Evolutionary conservation across 2,797 vertebrate genomes (phyloP), one percentile per base, ranked within the genome.

Genomic region (Holocentrus rufus): DNA sequence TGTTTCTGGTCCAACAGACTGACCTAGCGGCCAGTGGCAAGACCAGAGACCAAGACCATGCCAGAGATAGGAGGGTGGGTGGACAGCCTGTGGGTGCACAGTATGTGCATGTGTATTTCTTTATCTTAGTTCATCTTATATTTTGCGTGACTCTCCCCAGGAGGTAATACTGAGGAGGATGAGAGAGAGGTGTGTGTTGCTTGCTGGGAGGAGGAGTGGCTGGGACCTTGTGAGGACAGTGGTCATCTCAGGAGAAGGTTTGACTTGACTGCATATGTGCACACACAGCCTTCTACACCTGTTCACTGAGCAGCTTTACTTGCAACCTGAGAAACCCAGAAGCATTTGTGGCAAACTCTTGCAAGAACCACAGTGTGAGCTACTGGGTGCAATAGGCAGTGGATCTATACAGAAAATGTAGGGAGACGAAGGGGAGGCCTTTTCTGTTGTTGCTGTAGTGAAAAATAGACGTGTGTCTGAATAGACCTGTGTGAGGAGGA

Each of bases 1-100:
- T 93, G 61, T 96, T 95, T 79, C 84, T 92, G 60, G 86, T 95
- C 74, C 77, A 90, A 42, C 90, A 95, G 75, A 93, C 88, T 27
- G 68, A 76, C 11, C 72, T 46, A 1, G 52, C 39, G 23, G 52
- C n/a, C n/a, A n/a, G n/a, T n/a, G n/a, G 53, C 2, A 58, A n/a
- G 39, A 63, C 36, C 5, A n/a, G 2, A 13, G 30, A 22, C 20
- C 63, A 73, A 23, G 58, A 66, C 15, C 22, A 10, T 22, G 47
- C 47, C 34, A 13, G 9, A 20, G 49, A 69, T 0, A 62, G 39
- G 57, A 49, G 39, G 80, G 83, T 85, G 25, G n/a, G 59, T 65
- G 31, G 31, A 34, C 31, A 2, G 30, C 44, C 10, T 50, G n/a
- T 18, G 7, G 0, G 6, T 39, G 4, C n/a, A n/a, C n/a, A n/a